Conservation (phyloP, 1,140 invertebrate genomes). For the Philotrypesis tridentata region DNA sequence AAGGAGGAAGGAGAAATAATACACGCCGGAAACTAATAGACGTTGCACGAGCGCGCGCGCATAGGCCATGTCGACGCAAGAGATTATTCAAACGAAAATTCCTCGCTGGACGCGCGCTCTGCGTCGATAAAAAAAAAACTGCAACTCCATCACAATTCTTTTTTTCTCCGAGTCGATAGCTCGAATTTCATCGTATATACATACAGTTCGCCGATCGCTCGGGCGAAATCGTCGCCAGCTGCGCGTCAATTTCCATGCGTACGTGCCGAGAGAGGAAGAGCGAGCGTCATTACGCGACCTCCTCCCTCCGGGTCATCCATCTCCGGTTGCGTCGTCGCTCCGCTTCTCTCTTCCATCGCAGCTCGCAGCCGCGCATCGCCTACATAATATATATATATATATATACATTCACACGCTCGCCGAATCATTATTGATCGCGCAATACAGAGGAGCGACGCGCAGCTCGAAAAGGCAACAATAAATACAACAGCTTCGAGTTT, state of each 20-base stretch:
- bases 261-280: background rate
- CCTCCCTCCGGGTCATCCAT: slow-evolving; percentile 23
- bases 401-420: background rate
- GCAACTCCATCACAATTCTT: too few species aligned
- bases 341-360: background rate
- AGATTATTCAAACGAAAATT: too few species aligned
- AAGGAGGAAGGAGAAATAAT: slow-evolving; percentile 19
- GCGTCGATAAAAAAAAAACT: too few species aligned
- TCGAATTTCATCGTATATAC: too few species aligned
- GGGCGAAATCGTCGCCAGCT: slow-evolving; percentile 9
- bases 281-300: slow-evolving; percentile 15
- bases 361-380: too few species aligned
- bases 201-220: background rate
- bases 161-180: too few species aligned
- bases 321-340: background rate
- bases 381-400: background rate
- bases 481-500: too few species aligned
- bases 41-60: background rate
- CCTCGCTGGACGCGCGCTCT: too few species aligned
- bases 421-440: slow-evolving; percentile 31
- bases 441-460: background rate
- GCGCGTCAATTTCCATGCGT: slow-evolving; percentile 31
- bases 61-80: too few species aligned
- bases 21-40: slow-evolving; percentile 12
- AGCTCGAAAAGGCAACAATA: background rate